Evolutionary conservation across 2,797 vertebrate species (phyloP).

Genomic region (Gobio occitaniae): DNA sequence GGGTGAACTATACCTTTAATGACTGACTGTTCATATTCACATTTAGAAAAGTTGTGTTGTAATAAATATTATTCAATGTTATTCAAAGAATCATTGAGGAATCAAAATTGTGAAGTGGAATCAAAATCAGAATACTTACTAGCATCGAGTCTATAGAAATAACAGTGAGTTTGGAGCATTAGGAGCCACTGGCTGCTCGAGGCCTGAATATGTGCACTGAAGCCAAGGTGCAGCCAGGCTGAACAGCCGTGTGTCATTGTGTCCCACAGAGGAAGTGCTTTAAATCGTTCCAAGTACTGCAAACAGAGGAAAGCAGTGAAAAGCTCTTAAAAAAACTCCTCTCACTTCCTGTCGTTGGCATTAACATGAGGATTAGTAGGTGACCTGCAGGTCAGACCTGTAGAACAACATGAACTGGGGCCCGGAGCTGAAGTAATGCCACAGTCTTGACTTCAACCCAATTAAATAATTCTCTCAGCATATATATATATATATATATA

Average conservation of each 20-base stretch:
- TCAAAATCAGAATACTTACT: background rate
- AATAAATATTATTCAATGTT: background rate
- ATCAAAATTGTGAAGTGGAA: background rate
- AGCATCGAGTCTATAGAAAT: background rate
- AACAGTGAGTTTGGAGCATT: background rate
- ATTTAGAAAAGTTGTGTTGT: background rate
- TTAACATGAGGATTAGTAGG: conserved; percentile 79
- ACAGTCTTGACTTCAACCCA: background rate
- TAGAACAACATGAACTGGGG: conserved; percentile 66
- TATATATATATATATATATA: background rate
- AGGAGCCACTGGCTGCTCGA: background rate
- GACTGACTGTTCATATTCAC: background rate
- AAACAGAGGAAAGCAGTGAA: conserved; percentile 79
- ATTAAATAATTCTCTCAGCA: background rate
- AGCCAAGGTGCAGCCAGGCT: conserved; percentile 79
- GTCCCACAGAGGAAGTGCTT: conserved; percentile 83
- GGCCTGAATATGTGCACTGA: conserved; percentile 53
- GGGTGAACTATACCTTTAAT: no score
- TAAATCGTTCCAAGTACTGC: conserved; percentile 81
- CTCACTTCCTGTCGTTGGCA: conserved; percentile 82
- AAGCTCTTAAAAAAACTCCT: conserved; percentile 73
- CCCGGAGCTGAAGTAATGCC: background rate
- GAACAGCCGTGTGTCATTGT: conserved; percentile 81
- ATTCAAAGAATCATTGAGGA: background rate
- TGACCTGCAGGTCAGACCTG: conserved; percentile 79